phyloP scores from a whole-genome alignment of 1,140 invertebrate species.

The Euwallacea similis region DNA sequence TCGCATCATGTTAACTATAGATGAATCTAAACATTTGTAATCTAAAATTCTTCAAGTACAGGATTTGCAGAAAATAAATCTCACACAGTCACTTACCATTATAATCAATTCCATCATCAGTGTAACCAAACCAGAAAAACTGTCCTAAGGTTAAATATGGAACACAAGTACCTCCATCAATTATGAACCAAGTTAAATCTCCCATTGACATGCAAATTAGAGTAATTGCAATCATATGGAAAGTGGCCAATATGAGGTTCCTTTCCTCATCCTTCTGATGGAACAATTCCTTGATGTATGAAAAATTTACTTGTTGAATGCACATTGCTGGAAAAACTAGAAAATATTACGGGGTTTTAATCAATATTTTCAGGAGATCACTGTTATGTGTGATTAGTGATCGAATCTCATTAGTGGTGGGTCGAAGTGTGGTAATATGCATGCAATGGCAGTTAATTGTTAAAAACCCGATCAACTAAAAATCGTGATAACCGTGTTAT shows the following conservation, averaged over 20 bases:
- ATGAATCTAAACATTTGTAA: conserved; percentile 48
- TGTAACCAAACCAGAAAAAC: conserved; percentile 53
- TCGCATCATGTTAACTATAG: conserved; percentile 52
- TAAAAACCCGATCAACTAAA: not conserved
- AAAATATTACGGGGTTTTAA: not conserved
- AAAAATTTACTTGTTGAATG: not conserved
- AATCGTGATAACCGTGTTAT: not conserved
- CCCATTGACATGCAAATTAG: conserved; percentile 52
- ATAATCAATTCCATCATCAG: conserved; percentile 40
- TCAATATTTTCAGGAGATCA: not conserved
- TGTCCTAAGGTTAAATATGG: conserved; percentile 49
- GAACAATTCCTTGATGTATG: conserved; percentile 22
- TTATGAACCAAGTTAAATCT: conserved; percentile 50
- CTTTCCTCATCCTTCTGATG: conserved; percentile 50
- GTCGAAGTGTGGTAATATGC: not conserved
- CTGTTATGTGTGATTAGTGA: not conserved
- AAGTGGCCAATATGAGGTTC: conserved; percentile 51
- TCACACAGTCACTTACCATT: conserved; percentile 35
- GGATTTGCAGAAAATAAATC: conserved; percentile 4
- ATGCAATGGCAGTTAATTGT: not conserved
- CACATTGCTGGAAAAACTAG: not conserved
- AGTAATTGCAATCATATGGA: conserved; percentile 51
- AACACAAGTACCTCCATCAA: conserved; percentile 47
- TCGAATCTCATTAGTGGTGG: not conserved
- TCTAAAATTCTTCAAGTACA: conserved; percentile 42